Percentiles rank a stretch among this genome's conserved stretches.
These are phyloP conservation scores for Heterocephalus glaber DNA, from an alignment of 2,113 vertebrate species.

Conservation along the genomic window DNA sequence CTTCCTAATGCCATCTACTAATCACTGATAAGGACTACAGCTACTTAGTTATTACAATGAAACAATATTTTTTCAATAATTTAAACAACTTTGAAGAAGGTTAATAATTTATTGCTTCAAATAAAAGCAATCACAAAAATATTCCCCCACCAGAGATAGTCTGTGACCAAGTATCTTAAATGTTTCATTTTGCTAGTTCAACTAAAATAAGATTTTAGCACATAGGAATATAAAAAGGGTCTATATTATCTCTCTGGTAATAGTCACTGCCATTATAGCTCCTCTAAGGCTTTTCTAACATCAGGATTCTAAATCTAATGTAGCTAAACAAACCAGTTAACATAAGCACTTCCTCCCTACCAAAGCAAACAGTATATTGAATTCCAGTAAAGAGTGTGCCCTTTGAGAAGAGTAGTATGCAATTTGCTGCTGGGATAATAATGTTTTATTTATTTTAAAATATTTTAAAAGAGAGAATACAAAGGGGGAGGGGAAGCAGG, in stretches of 20 bases:
- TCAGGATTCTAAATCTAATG: slow-evolving; percentile 51
- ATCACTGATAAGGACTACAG: slow-evolving; percentile 9
- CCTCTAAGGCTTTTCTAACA: slow-evolving; percentile 4
- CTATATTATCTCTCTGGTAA: not conserved
- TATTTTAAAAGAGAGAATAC: slow-evolving; percentile 35
- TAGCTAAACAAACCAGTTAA: slow-evolving; percentile 66
- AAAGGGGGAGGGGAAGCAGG: not conserved
- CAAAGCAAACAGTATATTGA: slow-evolving; percentile 57
- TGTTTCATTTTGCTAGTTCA: slow-evolving; percentile 14
- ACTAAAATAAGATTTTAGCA: slow-evolving; percentile 52
- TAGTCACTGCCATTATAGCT: not conserved
- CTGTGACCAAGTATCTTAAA: slow-evolving; percentile 26
- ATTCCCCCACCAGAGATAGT: not conserved
- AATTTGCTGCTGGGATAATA: slow-evolving; percentile 40
- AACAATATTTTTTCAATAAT: not conserved
- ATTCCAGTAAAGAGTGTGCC: slow-evolving; percentile 46
- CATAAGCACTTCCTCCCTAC: slow-evolving; percentile 45
- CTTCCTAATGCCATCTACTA: slow-evolving; percentile 30
- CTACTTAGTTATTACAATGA: slow-evolving; percentile 10
- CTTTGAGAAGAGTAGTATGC: not conserved
- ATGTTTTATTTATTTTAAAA: not conserved
- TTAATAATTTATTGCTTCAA: slow-evolving; percentile 40
- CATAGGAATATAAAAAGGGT: not conserved
- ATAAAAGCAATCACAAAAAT: slow-evolving; percentile 24
- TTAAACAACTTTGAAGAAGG: slow-evolving; percentile 34